phyloP scores from a whole-genome alignment of 2,113 vertebrate species.

The Pholis gunnellus region DNA sequence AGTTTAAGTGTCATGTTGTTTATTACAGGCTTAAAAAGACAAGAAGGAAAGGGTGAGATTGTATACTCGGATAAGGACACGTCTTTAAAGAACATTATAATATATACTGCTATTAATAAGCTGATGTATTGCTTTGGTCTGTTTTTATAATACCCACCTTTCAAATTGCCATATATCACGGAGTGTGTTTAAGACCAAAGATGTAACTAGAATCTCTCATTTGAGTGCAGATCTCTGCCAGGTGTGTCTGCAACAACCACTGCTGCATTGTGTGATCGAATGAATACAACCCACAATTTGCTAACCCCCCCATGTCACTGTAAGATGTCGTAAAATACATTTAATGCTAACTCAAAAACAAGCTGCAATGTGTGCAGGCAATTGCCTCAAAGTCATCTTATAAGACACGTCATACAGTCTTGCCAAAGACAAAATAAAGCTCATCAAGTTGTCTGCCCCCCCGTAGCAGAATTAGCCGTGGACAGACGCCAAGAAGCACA shows the following conservation, averaged over 20 bases:
- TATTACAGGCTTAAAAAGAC: constrained; percentile 57
- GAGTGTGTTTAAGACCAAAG: not conserved
- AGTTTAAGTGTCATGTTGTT: constrained; percentile 52
- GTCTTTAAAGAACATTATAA: not conserved
- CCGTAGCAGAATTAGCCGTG: not conserved
- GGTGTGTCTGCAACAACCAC: too few species aligned
- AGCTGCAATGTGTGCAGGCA: too few species aligned
- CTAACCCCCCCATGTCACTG: too few species aligned
- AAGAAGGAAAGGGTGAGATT: constrained; percentile 12
- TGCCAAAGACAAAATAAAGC: not conserved
- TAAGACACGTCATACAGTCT: not conserved
- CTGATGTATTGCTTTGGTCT: not conserved
- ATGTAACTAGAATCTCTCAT: not conserved
- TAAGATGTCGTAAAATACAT: too few species aligned
- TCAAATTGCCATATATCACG: not conserved
- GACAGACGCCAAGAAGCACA: not conserved
- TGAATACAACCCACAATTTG: too few species aligned
- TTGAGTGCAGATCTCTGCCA: too few species aligned
- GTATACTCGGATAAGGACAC: not conserved
- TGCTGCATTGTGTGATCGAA: too few species aligned
- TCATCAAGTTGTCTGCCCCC: not conserved
- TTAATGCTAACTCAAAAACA: too few species aligned
- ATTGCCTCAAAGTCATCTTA: too few species aligned
- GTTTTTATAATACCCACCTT: not conserved
- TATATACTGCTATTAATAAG: not conserved